Conservation (phyloP, 2,113 vertebrate genomes). For the Empidonax traillii region DNA sequence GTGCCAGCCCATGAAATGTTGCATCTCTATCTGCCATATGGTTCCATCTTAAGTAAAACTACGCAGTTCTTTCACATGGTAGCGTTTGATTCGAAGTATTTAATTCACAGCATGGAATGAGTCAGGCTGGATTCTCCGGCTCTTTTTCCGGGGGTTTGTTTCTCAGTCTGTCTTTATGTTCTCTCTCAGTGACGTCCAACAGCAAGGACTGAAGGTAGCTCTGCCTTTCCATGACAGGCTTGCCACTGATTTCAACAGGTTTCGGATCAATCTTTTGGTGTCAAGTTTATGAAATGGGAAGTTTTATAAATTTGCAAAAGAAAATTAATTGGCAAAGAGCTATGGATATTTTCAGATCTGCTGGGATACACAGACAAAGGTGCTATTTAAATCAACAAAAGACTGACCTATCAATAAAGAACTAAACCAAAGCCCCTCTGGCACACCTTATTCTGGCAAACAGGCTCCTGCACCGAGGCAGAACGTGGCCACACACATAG, state of each 20-base stretch:
- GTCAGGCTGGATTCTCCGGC: not conserved
- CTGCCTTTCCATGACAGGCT: not conserved
- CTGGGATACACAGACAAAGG: not conserved
- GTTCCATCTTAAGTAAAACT: not conserved
- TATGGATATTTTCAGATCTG: not conserved
- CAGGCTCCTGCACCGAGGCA: not conserved
- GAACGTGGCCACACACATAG: not conserved
- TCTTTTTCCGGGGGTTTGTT: not conserved
- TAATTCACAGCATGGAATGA: not conserved
- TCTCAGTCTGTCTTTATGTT: not conserved
- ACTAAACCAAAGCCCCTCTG: not conserved
- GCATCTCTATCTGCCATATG: slow-evolving; percentile 31
- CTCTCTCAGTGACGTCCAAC: not conserved
- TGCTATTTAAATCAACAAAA: not conserved
- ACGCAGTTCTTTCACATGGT: not conserved
- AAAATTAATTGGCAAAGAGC: not conserved
- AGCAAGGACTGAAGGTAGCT: not conserved
- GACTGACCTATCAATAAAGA: not conserved
- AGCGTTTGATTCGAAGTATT: not conserved
- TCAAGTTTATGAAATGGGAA: not conserved
- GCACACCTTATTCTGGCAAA: not conserved
- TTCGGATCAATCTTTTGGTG: not conserved
- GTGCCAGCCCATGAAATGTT: not conserved
- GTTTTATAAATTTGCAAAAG: not conserved
- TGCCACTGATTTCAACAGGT: not conserved